A percentile compares a stretch with the other conserved stretches of the same genome.
These are phyloP conservation scores for Hypotaenidia okinawae DNA, from an alignment of 2,797 vertebrate genomes.

Conservation along the genomic window DNA sequence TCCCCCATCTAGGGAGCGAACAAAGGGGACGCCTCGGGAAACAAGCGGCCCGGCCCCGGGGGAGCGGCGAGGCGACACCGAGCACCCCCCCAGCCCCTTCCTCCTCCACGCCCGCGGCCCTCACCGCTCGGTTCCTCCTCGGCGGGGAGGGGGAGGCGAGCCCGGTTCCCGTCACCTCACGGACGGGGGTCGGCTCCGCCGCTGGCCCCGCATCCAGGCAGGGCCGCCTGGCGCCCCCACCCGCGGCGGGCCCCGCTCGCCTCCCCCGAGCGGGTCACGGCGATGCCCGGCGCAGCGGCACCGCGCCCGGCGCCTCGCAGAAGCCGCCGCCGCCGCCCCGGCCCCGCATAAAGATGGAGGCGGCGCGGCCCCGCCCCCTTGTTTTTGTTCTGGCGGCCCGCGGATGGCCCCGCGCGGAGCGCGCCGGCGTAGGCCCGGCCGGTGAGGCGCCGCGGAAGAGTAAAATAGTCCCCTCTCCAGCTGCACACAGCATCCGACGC, in stretches of 20 bases:
- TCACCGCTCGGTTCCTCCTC: neutral
- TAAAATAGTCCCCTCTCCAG: neutral
- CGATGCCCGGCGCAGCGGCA: neutral
- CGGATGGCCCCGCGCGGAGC: constrained; percentile 13
- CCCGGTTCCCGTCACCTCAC: constrained; percentile 38
- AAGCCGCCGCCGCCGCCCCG: neutral
- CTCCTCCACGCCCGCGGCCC: neutral
- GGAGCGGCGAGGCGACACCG: neutral
- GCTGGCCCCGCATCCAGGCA: constrained; percentile 51
- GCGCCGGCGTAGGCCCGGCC: neutral
- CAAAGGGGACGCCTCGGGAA: neutral
- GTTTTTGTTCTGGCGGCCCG: neutral
- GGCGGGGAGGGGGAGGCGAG: neutral
- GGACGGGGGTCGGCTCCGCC: neutral
- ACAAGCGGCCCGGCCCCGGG: too few relatives aligned
- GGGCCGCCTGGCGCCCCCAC: neutral
- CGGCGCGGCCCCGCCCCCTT: neutral
- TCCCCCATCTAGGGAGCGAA: neutral
- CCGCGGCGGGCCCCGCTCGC: neutral
- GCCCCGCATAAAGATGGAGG: constrained; percentile 52
- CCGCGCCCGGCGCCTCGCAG: neutral
- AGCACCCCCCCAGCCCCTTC: neutral
- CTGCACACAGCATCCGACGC: fast-evolving
- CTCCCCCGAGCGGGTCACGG: neutral
- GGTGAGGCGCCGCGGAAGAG: fast-evolving